A percentile compares a stretch with the other conserved stretches of the same genome.
These are phyloP conservation scores for Cyanoramphus novaezelandiae DNA, from an alignment of 2,113 vertebrate genomes.

Conservation along the genomic window DNA sequence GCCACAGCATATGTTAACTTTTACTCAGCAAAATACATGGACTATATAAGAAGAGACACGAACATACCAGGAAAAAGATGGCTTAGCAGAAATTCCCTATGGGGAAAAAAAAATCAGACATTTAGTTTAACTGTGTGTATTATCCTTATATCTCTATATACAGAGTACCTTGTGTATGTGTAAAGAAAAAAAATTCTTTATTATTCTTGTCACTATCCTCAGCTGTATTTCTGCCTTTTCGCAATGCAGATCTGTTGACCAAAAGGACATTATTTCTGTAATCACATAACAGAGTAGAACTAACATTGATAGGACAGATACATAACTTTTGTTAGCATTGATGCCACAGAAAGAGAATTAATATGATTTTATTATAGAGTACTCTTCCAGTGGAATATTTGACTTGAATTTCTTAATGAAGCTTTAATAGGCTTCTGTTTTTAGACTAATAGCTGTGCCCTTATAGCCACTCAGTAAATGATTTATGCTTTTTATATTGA, in stretches of 20 bases:
- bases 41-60: not conserved
- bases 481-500: not conserved
- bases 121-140: not conserved
- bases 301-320: not conserved
- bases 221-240: not conserved
- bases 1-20: not conserved
- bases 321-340: not conserved
- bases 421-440: not conserved
- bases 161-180: not conserved
- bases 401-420: conserved; percentile 4
- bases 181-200: not conserved
- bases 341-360: not conserved
- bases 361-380: not conserved
- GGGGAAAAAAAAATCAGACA: not conserved
- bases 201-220: not conserved
- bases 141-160: not conserved
- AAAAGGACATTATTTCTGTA: not conserved
- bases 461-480: not conserved
- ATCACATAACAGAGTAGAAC: not conserved
- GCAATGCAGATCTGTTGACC: not conserved
- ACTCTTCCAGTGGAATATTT: not conserved
- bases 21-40: not conserved
- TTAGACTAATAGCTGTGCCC: not conserved
- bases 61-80: not conserved
- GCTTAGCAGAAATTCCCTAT: not conserved